Base-by-base conservation (phyloP, 2,797 vertebrate genomes). In the Chaetodon trifasciatus region DNA sequence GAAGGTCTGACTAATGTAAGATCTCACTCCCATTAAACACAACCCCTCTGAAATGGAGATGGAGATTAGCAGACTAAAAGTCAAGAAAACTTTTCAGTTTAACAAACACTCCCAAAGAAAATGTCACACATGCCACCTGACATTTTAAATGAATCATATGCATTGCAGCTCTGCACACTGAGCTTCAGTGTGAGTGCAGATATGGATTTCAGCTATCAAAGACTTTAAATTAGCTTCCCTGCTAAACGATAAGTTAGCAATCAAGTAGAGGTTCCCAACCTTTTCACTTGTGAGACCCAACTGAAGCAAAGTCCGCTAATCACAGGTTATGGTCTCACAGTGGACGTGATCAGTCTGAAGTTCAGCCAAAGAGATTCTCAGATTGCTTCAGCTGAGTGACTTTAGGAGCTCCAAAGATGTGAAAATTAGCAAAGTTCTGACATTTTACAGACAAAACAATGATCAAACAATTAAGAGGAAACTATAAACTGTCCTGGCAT, bases 21-120 rank as follows among this genome's bases (percentile, higher is more conserved):
- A 63, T 44, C 61, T 39, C 46, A 47, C 68, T n/a, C 37, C 63
- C 47, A 69, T 79, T 61, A 47, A 76, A 55, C 37, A 21, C 52
- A 47, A 53, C 24, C 47, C 1, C 15, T 67, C 28, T 24, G 5
- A 65, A 32, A 46, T 16, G 1, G 24, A 55, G 47, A 50, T 57
- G 50, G 53, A 28, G 66, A 57, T 72, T 53, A 1, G 5, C 57
- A 15, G 9, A 21, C 16, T 21, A 32, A 60, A 70, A 58, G 53
- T 35, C 28, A 32, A 8, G 10, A 39, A 4, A 19, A 8, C 57
- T 5, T 60, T 23, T 67, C 50, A 11, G 35, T n/a, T 52, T 24
- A 23, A 64, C 15, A 58, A 74, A 37, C 19, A 32, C 9, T 61
- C 46, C 28, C 13, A 70, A 24, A 46, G n/a, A 44, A 57, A 46